Conservation (phyloP, 2,888 invertebrate genomes). For the Crematogaster levior region DNA sequence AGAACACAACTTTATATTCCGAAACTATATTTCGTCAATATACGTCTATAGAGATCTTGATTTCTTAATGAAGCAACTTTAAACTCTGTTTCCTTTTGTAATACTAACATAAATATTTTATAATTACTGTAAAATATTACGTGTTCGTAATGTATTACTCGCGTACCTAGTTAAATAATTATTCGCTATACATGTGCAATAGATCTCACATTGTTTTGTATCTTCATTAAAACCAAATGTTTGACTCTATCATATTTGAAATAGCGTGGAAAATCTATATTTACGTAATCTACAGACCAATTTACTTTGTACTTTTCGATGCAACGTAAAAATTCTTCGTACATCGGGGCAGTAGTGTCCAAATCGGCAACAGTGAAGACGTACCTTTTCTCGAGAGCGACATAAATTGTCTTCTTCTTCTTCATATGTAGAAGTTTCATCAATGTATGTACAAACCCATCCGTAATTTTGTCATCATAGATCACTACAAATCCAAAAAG, state of each 20-base stretch:
- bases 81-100: slow-evolving; percentile 24
- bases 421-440: slow-evolving; percentile 89
- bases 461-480: slow-evolving; percentile 93
- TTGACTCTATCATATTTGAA: slow-evolving; percentile 93
- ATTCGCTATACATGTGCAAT: slow-evolving; percentile 9
- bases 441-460: slow-evolving; percentile 91
- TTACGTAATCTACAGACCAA: slow-evolving; percentile 89
- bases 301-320: slow-evolving; percentile 86
- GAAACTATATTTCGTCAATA: slow-evolving; percentile 21
- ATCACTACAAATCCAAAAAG: slow-evolving; percentile 89
- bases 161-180: slow-evolving; percentile 17
- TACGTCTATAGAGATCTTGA: slow-evolving; percentile 2
- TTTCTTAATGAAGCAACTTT: slow-evolving; percentile 21
- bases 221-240: slow-evolving; percentile 92
- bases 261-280: slow-evolving; percentile 92
- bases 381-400: slow-evolving; percentile 94
- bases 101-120: slow-evolving; percentile 26
- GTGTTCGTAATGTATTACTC: slow-evolving; percentile 19
- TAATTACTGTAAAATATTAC: slow-evolving; percentile 17
- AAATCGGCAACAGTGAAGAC: slow-evolving; percentile 94
- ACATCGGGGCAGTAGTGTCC: slow-evolving; percentile 95
- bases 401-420: slow-evolving; percentile 88
- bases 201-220: slow-evolving; percentile 82
- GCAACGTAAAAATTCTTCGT: slow-evolving; percentile 92
- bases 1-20: too few relatives aligned